Base-by-base conservation (phyloP, 2,113 vertebrate species). In the Poeciliopsis prolifica region DNA sequence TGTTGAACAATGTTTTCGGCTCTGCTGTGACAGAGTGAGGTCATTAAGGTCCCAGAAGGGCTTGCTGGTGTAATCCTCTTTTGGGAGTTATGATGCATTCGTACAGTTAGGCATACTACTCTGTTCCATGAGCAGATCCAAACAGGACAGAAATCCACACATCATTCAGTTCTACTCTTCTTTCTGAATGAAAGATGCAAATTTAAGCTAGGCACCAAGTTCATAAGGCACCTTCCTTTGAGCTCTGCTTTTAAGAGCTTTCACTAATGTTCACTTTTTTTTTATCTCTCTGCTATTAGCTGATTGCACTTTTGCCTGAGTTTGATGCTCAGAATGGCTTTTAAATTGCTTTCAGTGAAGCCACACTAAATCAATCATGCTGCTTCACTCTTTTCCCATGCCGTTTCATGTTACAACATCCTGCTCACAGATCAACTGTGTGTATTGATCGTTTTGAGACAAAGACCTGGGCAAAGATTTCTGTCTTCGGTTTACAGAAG, bases 41-140 rank as follows among this genome's bases (percentile, higher is more conserved):
- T 92, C 88, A 91, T 58, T 29, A 15, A 82, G 86, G 88, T 87
- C 88, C 89, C 79, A 78, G 80, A 81, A 79, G 89, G 89, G 91
- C 85, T 81, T 72, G 85, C 83, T 92, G 82, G 51, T 89, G 85
- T 81, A 92, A 93, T 92, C 91, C 92, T 93, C 92, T 92, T 93
- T 89, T 91, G 87, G 89, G 91, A 93, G 91, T 91, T 92, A 86
- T 92, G 87, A 91, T 89, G 87, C 84, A 85, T 91, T 86, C 10
- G 78, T 80, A 79, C 85, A 82, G 79, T 90, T 89, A 83, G 84
- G 85, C 84, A n/a, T 76, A 86, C 88, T 78, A 80, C 81, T 90
- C 74, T 84, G 78, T 80, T 78, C 78, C 87, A 75, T 83, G 78
- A 74, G 74, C 72, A 65, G 37, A 60, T 69, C 75, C 67, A 17